A percentile compares a stretch with the other conserved stretches of the same genome.
These are phyloP conservation scores for Pelecanus crispus DNA, from an alignment of 2,113 vertebrate genomes.

Conservation along the genomic window DNA sequence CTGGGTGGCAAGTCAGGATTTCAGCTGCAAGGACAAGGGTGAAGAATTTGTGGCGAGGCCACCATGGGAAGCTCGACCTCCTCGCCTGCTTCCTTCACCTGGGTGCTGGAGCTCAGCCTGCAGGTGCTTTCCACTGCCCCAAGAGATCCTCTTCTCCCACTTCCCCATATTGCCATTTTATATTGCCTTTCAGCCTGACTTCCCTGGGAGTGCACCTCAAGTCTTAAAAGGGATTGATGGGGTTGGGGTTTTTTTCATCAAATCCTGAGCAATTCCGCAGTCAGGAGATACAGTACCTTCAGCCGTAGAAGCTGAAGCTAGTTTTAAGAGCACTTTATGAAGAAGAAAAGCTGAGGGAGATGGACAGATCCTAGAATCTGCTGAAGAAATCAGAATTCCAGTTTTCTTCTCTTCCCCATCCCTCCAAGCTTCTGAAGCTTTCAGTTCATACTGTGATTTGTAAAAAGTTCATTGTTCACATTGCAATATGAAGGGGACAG, in stretches of 20 bases:
- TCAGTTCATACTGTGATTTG: background rate
- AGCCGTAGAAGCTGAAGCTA: background rate
- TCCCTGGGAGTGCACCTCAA: background rate
- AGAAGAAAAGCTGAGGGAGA: background rate
- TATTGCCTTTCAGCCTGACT: background rate
- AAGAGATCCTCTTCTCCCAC: too few species aligned
- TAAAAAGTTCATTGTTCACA: background rate
- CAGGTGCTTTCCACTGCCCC: too few species aligned
- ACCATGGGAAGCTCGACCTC: fast-evolving
- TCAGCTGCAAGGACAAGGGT: background rate
- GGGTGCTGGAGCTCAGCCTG: background rate
- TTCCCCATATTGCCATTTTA: background rate
- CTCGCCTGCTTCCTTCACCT: fast-evolving
- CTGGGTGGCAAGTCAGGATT: background rate
- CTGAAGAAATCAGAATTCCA: background rate
- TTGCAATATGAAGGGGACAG: background rate
- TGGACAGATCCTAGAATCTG: background rate
- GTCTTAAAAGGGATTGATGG: background rate
- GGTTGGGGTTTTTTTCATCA: background rate
- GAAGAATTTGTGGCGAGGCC: background rate
- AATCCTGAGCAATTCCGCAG: background rate
- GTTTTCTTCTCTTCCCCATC: background rate
- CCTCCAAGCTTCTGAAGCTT: background rate
- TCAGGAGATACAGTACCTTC: background rate
- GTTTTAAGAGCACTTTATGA: background rate